phyloP scores from a whole-genome alignment of 2,888 invertebrate species.

The Auanema sp. region DNA sequence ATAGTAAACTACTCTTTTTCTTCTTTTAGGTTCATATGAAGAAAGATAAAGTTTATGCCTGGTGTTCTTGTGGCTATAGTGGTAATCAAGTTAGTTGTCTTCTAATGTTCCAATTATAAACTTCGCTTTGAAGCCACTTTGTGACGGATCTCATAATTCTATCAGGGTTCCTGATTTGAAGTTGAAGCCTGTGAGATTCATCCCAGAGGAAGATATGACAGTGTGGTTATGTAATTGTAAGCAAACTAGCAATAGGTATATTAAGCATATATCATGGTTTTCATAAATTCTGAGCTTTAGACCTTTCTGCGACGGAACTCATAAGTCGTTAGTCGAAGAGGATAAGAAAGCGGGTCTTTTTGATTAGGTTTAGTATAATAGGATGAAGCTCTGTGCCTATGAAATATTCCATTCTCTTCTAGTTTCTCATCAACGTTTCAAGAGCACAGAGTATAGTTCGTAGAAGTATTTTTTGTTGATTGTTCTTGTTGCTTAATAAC shows the following conservation, averaged over 20 bases:
- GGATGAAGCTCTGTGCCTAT: not conserved
- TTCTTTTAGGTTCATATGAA: slow-evolving; percentile 63
- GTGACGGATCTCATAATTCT: slow-evolving; percentile 84
- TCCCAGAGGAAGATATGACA: slow-evolving; percentile 77
- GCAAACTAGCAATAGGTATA: slow-evolving; percentile 71
- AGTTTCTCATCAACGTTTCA: no score
- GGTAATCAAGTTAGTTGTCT: slow-evolving; percentile 72
- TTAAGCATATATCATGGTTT: not conserved
- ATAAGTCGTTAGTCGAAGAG: slow-evolving; percentile 68
- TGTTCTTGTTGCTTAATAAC: no score
- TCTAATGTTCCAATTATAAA: not conserved
- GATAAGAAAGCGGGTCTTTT: slow-evolving; percentile 52
- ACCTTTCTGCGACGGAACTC: slow-evolving; percentile 96
- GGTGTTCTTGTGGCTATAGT: slow-evolving; percentile 93
- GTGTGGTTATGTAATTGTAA: slow-evolving; percentile 98
- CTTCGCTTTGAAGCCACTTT: slow-evolving; percentile 76
- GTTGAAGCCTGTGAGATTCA: slow-evolving; percentile 80
- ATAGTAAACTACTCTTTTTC: not conserved
- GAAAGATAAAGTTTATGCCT: slow-evolving; percentile 78
- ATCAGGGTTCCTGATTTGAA: slow-evolving; percentile 65
- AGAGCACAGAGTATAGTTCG: no score
- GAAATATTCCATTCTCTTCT: no score
- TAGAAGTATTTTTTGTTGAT: no score
- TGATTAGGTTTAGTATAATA: slow-evolving; percentile 26
- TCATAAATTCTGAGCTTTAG: slow-evolving; percentile 64